Evolutionary conservation across 2,888 invertebrate genomes (phyloP), one percentile per base, ranked within the genome.

Genomic region (Lingula anatina): DNA sequence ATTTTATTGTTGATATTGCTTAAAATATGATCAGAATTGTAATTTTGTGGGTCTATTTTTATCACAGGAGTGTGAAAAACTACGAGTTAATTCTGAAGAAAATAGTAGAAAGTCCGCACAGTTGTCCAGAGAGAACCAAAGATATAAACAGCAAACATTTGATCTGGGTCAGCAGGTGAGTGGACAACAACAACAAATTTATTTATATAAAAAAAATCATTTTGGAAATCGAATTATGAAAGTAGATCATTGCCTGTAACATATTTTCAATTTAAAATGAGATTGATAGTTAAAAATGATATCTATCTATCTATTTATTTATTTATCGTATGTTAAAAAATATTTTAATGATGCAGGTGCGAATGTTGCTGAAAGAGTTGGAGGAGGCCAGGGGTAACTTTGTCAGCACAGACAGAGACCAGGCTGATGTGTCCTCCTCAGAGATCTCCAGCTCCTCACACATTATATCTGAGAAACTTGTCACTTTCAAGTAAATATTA

Each of bases 141-240:
- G 88, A 69, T 78, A 88, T 7, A 87, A 89, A 71, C 85, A 85
- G 53, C 87, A 89, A 67, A 80, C 88, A 40, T 80, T 83, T 26
- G 93, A 95, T 80, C 82, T 94, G 47, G 85, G 89, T 21, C 82
- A 89, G 55, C 94, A 94, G 81, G 90, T 90, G 55, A 50, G 39
- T 47, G 38, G 9, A 39, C 40, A 18, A n/a, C n/a, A n/a, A n/a
- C n/a, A n/a, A n/a, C n/a, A n/a, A n/a, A n/a, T n/a, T n/a, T n/a
- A n/a, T n/a, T n/a, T n/a, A n/a, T n/a, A n/a, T n/a, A n/a, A n/a
- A n/a, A n/a, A n/a, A n/a, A n/a, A n/a, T n/a, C n/a, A n/a, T n/a
- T n/a, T n/a, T n/a, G n/a, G n/a, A n/a, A n/a, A n/a, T n/a, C n/a
- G n/a, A n/a, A n/a, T n/a, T n/a, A n/a, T n/a, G n/a, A n/a, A n/a